These are phyloP conservation scores for Gallinago paraguaiae DNA, from an alignment of 2,113 vertebrate species.

Conservation along the genomic window DNA sequence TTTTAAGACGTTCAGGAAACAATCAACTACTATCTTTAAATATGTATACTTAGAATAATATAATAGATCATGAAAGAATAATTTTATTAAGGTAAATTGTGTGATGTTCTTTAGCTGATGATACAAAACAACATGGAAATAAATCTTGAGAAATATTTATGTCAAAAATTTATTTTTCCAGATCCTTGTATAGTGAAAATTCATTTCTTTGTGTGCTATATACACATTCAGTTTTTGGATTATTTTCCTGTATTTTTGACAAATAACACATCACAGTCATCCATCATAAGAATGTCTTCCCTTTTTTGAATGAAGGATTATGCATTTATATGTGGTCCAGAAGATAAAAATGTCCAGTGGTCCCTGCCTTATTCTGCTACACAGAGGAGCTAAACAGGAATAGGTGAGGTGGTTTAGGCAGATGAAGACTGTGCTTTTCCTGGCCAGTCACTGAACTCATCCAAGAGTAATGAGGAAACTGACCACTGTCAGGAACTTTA, in stretches of 20 bases:
- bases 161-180: background rate
- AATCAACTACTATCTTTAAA: background rate
- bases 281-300: background rate
- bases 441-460: background rate
- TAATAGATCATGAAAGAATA: background rate
- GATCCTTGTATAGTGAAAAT: background rate
- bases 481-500: background rate
- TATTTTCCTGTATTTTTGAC: background rate
- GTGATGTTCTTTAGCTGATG: background rate
- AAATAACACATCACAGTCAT: background rate
- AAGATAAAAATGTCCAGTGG: background rate
- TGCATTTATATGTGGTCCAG: accelerated
- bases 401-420: background rate
- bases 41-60: background rate
- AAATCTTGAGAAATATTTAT: background rate
- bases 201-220: background rate
- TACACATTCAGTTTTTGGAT: background rate
- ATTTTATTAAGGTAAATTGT: background rate
- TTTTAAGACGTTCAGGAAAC: background rate
- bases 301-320: background rate
- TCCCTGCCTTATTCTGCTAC: background rate
- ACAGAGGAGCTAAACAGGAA: background rate
- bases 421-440: background rate
- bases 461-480: background rate
- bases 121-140: background rate